Percentiles rank a stretch among this genome's conserved stretches.
Evolutionary conservation across 2,888 invertebrate species (phyloP).

Genomic region (Mythimna ferrago): DNA sequence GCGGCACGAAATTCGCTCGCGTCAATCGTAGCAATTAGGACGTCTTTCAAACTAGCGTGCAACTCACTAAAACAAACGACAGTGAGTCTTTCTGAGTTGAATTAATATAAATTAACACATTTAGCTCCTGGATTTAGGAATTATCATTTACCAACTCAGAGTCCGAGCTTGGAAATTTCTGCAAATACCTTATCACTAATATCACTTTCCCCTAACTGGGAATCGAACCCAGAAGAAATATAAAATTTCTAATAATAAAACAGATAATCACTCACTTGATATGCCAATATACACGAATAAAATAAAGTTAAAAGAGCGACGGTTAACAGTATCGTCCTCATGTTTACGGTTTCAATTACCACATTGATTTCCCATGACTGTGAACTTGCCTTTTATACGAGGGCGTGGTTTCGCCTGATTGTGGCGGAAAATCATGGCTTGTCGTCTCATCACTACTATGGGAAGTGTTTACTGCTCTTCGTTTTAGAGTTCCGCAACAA

Average conservation of each 20-base stretch:
- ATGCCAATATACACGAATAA: slow-evolving; percentile 70
- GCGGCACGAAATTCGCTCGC: neutral
- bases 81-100: too few relatives aligned
- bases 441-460: slow-evolving; percentile 74
- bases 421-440: slow-evolving; percentile 81
- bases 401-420: slow-evolving; percentile 84
- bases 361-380: slow-evolving; percentile 83
- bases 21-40: neutral
- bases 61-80: too few relatives aligned
- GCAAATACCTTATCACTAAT: neutral
- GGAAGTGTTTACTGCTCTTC: slow-evolving; percentile 66
- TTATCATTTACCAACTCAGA: too few relatives aligned
- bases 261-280: slow-evolving; percentile 75
- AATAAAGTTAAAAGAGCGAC: slow-evolving; percentile 70
- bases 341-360: slow-evolving; percentile 74
- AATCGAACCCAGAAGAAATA: neutral
- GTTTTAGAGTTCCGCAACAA: slow-evolving; percentile 17
- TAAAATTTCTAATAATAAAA: neutral
- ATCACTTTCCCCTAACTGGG: neutral
- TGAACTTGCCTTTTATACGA: slow-evolving; percentile 88
- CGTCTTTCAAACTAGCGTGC: neutral
- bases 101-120: too few relatives aligned
- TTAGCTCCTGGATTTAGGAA: too few relatives aligned
- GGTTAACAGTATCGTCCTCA: slow-evolving; percentile 74
- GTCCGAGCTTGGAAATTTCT: too few relatives aligned